These are phyloP conservation scores for Dryomyza anilis DNA, from an alignment of 2,888 invertebrate genomes.

Conservation along the genomic window DNA sequence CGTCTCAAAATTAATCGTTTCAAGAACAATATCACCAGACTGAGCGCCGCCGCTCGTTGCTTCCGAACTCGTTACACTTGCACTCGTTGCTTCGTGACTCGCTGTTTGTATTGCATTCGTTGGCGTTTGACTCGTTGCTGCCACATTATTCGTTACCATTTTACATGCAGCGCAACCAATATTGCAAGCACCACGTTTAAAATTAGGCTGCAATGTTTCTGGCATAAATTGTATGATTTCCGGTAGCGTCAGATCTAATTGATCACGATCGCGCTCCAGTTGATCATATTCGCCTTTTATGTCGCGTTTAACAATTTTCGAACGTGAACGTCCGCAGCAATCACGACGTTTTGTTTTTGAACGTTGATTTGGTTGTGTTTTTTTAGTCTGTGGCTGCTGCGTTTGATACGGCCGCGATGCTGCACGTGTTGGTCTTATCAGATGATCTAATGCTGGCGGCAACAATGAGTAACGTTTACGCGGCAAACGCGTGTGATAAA, in stretches of 20 bases:
- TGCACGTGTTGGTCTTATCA: not conserved
- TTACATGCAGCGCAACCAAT: constrained; percentile 42
- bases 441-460: constrained; percentile 22
- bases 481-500: constrained; percentile 46
- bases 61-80: not conserved
- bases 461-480: not conserved
- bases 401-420: constrained; percentile 21
- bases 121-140: no score
- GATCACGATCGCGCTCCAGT: constrained; percentile 48
- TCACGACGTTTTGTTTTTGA: constrained; percentile 41
- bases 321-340: constrained; percentile 17
- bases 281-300: constrained; percentile 58
- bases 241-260: constrained; percentile 52
- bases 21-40: not conserved
- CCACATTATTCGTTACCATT: no score
- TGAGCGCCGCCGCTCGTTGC: no score
- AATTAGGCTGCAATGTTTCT: constrained; percentile 52
- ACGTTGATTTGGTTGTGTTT: not conserved
- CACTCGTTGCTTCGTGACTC: not conserved
- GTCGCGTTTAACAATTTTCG: constrained; percentile 49
- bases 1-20: not conserved
- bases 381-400: constrained; percentile 1
- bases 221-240: constrained; percentile 59
- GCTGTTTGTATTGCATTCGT: no score
- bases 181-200: constrained; percentile 51